These are phyloP conservation scores for Crotalus tigris DNA, from an alignment of 2,113 vertebrate species.

Conservation along the genomic window DNA sequence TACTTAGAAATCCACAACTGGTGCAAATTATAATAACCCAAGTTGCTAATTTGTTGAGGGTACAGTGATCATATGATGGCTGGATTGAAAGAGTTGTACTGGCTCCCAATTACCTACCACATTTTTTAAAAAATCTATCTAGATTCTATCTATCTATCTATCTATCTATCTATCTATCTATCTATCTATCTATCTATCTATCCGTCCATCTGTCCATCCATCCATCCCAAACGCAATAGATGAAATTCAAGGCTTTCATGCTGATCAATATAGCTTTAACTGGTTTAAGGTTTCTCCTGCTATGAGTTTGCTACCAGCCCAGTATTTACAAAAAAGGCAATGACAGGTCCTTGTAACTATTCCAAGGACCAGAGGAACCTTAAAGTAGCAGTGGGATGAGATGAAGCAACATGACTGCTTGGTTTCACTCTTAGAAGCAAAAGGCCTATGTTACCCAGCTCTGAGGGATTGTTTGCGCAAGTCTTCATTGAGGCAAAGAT, in stretches of 20 bases:
- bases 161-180: too few species aligned
- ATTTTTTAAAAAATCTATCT: neutral
- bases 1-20: neutral
- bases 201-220: accelerated
- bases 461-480: neutral
- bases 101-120: neutral
- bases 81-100: neutral
- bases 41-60: neutral
- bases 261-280: neutral
- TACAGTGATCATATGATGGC: neutral
- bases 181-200: neutral
- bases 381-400: neutral
- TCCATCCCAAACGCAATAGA: too few species aligned
- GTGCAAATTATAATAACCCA: neutral
- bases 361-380: neutral
- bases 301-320: neutral
- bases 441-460: neutral
- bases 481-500: neutral
- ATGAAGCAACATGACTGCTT: neutral
- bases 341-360: neutral
- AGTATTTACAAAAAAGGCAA: neutral
- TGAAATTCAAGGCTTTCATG: neutral
- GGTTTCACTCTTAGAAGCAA: neutral
- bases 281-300: neutral
- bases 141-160: neutral